Percentiles rank a stretch among this genome's conserved stretches.
phyloP scores from a whole-genome alignment of 2,888 invertebrate species.

The Taphrorychus bicolor region DNA sequence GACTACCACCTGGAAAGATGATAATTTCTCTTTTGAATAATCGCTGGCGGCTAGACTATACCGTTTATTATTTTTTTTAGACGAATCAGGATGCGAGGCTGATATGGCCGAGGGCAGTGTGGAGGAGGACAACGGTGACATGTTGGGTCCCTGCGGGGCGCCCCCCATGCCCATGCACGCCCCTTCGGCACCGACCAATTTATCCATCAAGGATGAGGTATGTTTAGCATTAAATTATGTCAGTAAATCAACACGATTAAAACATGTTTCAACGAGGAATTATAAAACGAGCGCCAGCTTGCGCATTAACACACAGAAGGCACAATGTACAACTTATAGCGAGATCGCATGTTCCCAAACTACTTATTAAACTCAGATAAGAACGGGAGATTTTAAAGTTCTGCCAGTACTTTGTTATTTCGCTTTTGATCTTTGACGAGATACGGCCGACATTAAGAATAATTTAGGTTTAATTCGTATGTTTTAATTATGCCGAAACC shows the following conservation, averaged over 20 bases:
- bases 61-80: constrained; percentile 60
- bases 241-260: background rate
- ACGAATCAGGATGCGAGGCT: constrained; percentile 85
- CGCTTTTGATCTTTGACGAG: constrained; percentile 33
- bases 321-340: constrained; percentile 35
- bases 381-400: constrained; percentile 38
- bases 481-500: constrained; percentile 9
- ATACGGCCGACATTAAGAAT: constrained; percentile 31
- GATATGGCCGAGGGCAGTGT: constrained; percentile 82
- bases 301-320: constrained; percentile 33
- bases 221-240: constrained; percentile 31
- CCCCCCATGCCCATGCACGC: constrained; percentile 61
- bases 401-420: constrained; percentile 28
- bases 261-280: background rate
- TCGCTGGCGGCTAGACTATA: background rate
- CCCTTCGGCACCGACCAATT: constrained; percentile 60
- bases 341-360: constrained; percentile 33
- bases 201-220: constrained; percentile 59
- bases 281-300: constrained; percentile 25
- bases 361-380: constrained; percentile 36
- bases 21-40: constrained; percentile 6
- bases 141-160: constrained; percentile 63
- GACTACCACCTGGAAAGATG: constrained; percentile 11
- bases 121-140: constrained; percentile 68
- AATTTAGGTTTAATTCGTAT: constrained; percentile 22